Percentiles rank a stretch among this genome's conserved stretches.
Conservation (phyloP, 2,113 vertebrate genomes). For the human region GRCh38 chr5:131707501-131708000, state of each 20-base stretch:
- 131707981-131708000: background rate
- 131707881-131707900: background rate
- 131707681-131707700: constrained; percentile 23
- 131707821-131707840: background rate
- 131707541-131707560: background rate
- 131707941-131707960: background rate
- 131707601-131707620: background rate
- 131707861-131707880: constrained; percentile 12
- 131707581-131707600: background rate
- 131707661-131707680: background rate
- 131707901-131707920: constrained; percentile 8
- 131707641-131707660: background rate
- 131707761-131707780: background rate
- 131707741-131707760: background rate
- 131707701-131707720: background rate
- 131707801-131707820: background rate
- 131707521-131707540: background rate
- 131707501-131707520: constrained; percentile 5
- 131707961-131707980: background rate
- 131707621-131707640: background rate
- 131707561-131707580: background rate
- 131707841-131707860: background rate
- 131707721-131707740: background rate
- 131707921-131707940: background rate
- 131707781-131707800: background rate